phyloP scores from a whole-genome alignment of 2,888 invertebrate genomes.

The Cyclophora albipunctata region DNA sequence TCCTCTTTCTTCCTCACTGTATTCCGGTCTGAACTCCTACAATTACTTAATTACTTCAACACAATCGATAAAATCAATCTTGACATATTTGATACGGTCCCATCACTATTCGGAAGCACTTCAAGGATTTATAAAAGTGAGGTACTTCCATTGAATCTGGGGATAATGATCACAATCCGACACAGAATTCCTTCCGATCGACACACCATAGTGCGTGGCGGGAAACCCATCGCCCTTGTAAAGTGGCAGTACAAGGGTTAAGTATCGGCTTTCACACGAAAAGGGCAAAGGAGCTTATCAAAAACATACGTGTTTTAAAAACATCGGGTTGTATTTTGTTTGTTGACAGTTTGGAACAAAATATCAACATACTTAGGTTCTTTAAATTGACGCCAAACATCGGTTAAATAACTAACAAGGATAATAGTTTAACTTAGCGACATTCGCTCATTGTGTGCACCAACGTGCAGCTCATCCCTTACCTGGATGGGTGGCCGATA shows the following conservation, averaged over 20 bases:
- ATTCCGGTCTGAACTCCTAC: no score
- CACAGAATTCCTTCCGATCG: constrained; percentile 36
- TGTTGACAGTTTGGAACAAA: no score
- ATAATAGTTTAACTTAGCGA: no score
- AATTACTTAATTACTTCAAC: neutral
- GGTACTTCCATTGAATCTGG: constrained; percentile 42
- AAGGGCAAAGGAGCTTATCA: neutral
- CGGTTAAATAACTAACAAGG: no score
- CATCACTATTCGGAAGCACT: constrained; percentile 27
- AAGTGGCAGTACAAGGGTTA: constrained; percentile 2
- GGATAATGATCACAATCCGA: constrained; percentile 55
- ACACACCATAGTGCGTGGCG: constrained; percentile 22
- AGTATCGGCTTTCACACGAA: constrained; percentile 1
- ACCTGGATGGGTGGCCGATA: no score
- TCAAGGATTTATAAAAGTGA: constrained; percentile 46
- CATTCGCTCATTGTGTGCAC: no score
- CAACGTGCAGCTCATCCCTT: no score
- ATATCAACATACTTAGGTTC: no score
- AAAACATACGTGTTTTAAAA: neutral
- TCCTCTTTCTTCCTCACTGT: no score
- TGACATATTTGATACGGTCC: neutral
- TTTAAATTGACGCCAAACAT: no score
- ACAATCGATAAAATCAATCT: neutral
- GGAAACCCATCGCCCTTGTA: constrained; percentile 3
- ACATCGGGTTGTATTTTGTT: no score